Conservation (phyloP, 1,140 invertebrate species). For the Nasonia giraulti region DNA sequence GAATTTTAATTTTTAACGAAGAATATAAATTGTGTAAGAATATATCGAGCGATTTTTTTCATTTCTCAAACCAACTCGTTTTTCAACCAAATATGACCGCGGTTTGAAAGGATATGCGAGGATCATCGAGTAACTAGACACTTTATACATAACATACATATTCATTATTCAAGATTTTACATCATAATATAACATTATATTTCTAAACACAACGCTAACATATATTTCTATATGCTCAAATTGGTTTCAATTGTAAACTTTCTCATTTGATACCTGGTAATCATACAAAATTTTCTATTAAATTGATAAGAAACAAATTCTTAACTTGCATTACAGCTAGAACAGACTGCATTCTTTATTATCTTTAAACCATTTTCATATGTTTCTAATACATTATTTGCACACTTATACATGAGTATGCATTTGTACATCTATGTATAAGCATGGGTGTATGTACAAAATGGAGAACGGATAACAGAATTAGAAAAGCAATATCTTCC, state of each 20-base stretch:
- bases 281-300: slow-evolving; percentile 67
- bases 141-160: slow-evolving; percentile 55
- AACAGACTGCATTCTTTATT: slow-evolving; percentile 44
- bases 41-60: too few relatives aligned
- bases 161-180: slow-evolving; percentile 70
- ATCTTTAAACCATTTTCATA: slow-evolving; percentile 50
- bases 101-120: not conserved
- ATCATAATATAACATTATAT: slow-evolving; percentile 73
- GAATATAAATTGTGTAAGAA: too few relatives aligned
- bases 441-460: not conserved
- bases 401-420: slow-evolving; percentile 56
- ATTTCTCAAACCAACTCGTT: too few relatives aligned
- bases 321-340: slow-evolving; percentile 46
- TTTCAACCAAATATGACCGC: not conserved
- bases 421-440: not conserved
- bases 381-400: slow-evolving; percentile 61
- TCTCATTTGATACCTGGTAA: slow-evolving; percentile 63
- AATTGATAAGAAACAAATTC: slow-evolving; percentile 58
- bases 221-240: slow-evolving; percentile 70
- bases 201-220: slow-evolving; percentile 73
- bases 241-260: slow-evolving; percentile 61
- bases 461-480: slow-evolving; percentile 53
- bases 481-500: slow-evolving; percentile 34
- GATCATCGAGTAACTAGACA: slow-evolving; percentile 9
- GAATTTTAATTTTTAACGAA: too few relatives aligned